Conservation (phyloP, 2,797 vertebrate genomes). For the Harpagifer antarcticus region DNA sequence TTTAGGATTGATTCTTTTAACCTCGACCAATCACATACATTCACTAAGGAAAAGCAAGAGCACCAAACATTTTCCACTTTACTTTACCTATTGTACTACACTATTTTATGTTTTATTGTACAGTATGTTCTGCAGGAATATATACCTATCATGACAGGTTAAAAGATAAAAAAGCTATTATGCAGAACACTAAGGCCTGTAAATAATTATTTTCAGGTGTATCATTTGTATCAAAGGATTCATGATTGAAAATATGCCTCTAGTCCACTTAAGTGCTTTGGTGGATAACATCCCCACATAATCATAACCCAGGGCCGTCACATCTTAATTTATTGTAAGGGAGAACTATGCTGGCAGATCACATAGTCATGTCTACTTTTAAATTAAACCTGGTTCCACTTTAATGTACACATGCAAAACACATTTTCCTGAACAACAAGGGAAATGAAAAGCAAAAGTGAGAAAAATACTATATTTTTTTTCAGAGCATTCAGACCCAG, state of each 20-base stretch:
- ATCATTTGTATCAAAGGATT: conserved; percentile 30
- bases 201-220: conserved; percentile 45
- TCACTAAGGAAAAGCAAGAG: background rate
- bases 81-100: background rate
- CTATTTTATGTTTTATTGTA: too few species aligned
- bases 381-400: conserved; percentile 82
- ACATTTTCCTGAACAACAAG: conserved; percentile 76
- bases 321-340: conserved; percentile 57
- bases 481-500: conserved; percentile 30
- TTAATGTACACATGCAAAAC: conserved; percentile 80
- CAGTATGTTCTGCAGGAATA: background rate
- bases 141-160: background rate
- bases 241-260: conserved; percentile 38
- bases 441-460: conserved; percentile 58
- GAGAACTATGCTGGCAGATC: conserved; percentile 63
- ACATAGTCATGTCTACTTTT: conserved; percentile 70
- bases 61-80: conserved; percentile 7
- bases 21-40: conserved; percentile 34
- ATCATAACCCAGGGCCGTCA: conserved; percentile 56
- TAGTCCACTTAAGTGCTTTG: conserved; percentile 40
- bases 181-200: conserved; percentile 11
- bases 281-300: conserved; percentile 66
- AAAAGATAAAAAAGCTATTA: conserved; percentile 18
- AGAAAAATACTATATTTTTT: conserved; percentile 62
- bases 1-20: conserved; percentile 43